These are phyloP conservation scores for Rallus limicola DNA, from an alignment of 2,113 vertebrate species.

Conservation along the genomic window DNA sequence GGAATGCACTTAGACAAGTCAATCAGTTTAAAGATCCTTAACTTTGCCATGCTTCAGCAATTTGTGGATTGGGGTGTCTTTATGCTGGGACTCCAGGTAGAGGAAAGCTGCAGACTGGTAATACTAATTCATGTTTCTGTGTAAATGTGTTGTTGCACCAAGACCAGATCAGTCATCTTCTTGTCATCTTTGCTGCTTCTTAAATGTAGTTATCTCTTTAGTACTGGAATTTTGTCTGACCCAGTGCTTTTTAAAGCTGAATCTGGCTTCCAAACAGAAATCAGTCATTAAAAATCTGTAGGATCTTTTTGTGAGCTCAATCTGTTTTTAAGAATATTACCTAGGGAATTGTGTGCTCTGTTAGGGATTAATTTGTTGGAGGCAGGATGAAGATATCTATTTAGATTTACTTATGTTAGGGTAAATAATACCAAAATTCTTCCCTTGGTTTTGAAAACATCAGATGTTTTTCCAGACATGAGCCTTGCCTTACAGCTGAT, in stretches of 20 bases:
- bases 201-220: neutral
- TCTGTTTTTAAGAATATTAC: neutral
- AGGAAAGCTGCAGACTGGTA: neutral
- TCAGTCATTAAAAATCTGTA: neutral
- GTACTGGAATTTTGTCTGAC: conserved; percentile 12
- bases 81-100: neutral
- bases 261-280: conserved; percentile 29
- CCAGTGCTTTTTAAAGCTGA: conserved; percentile 15
- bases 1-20: conserved; percentile 1
- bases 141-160: neutral
- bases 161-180: neutral
- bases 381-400: neutral
- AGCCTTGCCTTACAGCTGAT: neutral
- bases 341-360: neutral
- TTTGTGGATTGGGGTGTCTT: neutral
- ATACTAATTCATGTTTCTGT: neutral
- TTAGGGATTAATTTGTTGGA: neutral
- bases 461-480: neutral
- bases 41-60: conserved; percentile 1
- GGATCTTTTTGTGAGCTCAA: neutral
- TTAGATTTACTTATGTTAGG: neutral
- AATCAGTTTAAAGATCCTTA: neutral
- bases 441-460: neutral
- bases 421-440: neutral
- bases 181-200: conserved; percentile 14